A percentile compares a stretch with the other conserved stretches of the same genome.
These are phyloP conservation scores for Sinodicranocentrus sp. DNA, from an alignment of 2,888 invertebrate species.

Conservation along the genomic window DNA sequence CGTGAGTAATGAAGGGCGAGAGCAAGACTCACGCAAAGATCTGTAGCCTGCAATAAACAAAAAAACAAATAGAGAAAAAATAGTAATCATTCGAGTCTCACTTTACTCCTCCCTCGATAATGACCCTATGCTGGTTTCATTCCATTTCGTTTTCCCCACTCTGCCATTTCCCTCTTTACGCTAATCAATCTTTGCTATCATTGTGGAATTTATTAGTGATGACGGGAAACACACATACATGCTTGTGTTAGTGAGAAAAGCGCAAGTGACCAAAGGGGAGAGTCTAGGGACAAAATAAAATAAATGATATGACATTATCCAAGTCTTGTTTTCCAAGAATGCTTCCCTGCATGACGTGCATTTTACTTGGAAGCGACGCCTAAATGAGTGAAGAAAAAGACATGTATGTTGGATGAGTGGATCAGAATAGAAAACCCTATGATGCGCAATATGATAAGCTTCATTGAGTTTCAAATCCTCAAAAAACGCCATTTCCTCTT, in stretches of 20 bases:
- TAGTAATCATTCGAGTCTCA: not conserved
- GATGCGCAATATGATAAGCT: no score
- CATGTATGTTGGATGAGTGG: no score
- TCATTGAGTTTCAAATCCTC: not conserved
- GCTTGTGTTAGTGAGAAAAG: not conserved
- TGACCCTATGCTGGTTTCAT: constrained; percentile 8
- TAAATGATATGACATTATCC: constrained; percentile 8
- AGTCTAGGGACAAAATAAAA: not conserved
- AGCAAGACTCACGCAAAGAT: constrained; percentile 83
- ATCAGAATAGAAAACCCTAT: no score
- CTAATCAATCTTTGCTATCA: not conserved
- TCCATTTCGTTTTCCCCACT: not conserved
- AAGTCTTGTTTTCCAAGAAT: not conserved
- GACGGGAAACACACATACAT: no score
- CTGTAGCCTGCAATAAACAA: constrained; percentile 80
- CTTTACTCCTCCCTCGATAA: not conserved
- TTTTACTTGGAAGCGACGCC: no score
- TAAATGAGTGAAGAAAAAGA: no score
- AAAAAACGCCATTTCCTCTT: not conserved
- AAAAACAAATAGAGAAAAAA: constrained; percentile 30
- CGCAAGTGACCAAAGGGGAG: not conserved
- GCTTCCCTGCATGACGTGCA: no score
- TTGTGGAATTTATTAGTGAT: not conserved
- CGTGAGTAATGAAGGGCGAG: constrained; percentile 84
- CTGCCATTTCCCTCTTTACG: not conserved